phyloP scores from a whole-genome alignment of 1,140 invertebrate genomes.

The Lasioglossum baleicum region DNA sequence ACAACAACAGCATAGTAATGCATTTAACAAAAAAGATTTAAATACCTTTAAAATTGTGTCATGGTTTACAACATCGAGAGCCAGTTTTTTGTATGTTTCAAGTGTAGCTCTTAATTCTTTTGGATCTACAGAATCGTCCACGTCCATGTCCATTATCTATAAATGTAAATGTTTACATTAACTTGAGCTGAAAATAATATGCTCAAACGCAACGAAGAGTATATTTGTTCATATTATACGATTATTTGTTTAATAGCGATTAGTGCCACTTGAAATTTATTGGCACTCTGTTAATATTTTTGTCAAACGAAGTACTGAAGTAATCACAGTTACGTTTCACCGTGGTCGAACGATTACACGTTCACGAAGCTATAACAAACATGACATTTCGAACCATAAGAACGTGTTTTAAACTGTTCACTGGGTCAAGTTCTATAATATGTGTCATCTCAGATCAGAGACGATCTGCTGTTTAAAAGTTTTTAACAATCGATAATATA shows the following conservation, averaged over 20 bases:
- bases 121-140: slow-evolving; percentile 73
- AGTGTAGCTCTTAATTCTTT: slow-evolving; percentile 73
- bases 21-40: slow-evolving; percentile 28
- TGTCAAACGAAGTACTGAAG: slow-evolving; percentile 15
- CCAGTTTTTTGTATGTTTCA: slow-evolving; percentile 76
- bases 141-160: slow-evolving; percentile 69
- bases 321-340: not conserved
- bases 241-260: not conserved
- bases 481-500: not conserved
- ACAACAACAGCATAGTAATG: slow-evolving; percentile 4
- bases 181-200: slow-evolving; percentile 15
- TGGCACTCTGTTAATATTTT: not conserved
- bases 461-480: not conserved
- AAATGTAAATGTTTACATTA: slow-evolving; percentile 65
- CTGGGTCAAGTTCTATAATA: not conserved
- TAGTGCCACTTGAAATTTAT: not conserved
- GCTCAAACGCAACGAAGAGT: not conserved
- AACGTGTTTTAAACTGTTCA: slow-evolving; percentile 1
- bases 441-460: not conserved
- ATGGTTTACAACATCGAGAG: slow-evolving; percentile 75
- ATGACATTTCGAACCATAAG: slow-evolving; percentile 10
- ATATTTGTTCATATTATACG: not conserved
- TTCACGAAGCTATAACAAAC: not conserved
- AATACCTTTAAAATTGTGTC: slow-evolving; percentile 80
- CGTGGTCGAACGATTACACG: not conserved